These are phyloP conservation scores for Neofelis nebulosa DNA, from an alignment of 2,113 vertebrate species.

Conservation along the genomic window DNA sequence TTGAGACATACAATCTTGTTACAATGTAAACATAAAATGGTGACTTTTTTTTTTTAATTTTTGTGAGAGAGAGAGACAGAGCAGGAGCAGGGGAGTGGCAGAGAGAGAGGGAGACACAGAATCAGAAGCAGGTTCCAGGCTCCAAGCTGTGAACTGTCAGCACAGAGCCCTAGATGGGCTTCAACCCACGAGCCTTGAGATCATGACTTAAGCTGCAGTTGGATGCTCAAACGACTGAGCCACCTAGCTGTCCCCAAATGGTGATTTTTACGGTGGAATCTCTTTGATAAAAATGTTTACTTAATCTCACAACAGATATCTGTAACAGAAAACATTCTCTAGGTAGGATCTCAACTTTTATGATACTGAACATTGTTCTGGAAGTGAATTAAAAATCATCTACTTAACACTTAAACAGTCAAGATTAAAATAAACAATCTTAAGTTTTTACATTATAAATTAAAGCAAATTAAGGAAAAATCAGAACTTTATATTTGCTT, in stretches of 20 bases:
- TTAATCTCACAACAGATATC: neutral
- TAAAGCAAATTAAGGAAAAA: neutral
- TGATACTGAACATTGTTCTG: neutral
- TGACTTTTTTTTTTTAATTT: neutral
- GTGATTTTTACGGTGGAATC: neutral
- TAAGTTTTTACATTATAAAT: slow-evolving; percentile 6
- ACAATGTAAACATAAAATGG: neutral
- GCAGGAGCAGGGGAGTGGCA: too few relatives aligned
- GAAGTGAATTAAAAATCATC: neutral
- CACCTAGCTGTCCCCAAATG: neutral
- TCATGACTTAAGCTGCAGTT: too few relatives aligned
- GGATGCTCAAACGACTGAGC: too few relatives aligned
- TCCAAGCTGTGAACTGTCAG: too few relatives aligned
- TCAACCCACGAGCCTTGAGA: too few relatives aligned
- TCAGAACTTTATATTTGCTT: neutral
- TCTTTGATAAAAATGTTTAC: slow-evolving; percentile 1
- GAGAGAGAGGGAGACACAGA: too few relatives aligned
- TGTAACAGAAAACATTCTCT: slow-evolving; percentile 7
- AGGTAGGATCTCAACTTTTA: neutral
- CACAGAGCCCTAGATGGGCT: too few relatives aligned
- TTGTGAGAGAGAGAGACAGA: too few relatives aligned
- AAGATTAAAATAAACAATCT: neutral
- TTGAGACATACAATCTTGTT: neutral
- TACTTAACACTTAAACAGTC: neutral
- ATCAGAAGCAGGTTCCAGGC: too few relatives aligned